Conservation (phyloP, 1,140 invertebrate genomes). For the Bombus superbus region DNA sequence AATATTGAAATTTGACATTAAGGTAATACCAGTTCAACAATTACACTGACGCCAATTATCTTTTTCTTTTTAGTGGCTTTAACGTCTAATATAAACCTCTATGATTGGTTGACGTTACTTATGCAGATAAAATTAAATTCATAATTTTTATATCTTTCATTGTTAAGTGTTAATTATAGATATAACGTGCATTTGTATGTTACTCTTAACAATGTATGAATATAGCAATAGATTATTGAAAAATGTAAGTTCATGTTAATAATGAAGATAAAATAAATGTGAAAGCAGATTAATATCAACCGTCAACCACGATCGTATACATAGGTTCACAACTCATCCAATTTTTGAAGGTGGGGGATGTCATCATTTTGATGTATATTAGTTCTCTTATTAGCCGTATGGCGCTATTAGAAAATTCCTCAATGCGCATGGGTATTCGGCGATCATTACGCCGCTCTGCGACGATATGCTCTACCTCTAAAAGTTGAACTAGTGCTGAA, state of each 20-base stretch:
- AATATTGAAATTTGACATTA: not conserved
- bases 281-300: not conserved
- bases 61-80: not conserved
- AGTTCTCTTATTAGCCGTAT: no score
- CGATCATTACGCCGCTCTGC: no score
- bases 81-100: not conserved
- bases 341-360: no score
- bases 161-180: not conserved
- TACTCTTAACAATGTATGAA: not conserved
- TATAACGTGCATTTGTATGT: not conserved
- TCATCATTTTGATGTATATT: no score
- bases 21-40: not conserved
- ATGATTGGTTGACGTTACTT: not conserved
- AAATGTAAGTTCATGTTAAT: not conserved
- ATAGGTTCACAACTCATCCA: no score
- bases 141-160: not conserved
- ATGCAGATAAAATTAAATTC: not conserved
- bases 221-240: not conserved
- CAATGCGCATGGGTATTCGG: no score
- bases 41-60: not conserved
- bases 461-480: no score
- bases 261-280: not conserved
- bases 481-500: no score
- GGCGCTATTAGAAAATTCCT: no score
- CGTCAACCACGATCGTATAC: no score